Conservation (phyloP, 2,888 invertebrate species). For the Oegoconia quadripuncta region DNA sequence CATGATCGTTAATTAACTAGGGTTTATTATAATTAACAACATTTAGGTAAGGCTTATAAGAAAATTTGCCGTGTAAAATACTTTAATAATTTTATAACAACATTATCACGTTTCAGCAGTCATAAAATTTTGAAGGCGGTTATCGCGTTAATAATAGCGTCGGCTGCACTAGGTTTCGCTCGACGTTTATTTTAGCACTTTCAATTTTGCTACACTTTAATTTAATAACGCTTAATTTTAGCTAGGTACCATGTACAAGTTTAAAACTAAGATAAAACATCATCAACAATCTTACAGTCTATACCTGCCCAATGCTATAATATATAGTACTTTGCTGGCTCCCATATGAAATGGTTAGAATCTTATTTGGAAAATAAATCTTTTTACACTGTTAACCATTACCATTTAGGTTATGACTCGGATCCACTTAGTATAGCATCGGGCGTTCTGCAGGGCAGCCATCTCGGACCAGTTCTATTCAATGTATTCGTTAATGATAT, state of each 20-base stretch:
- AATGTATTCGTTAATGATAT: too few relatives aligned
- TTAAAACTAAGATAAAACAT: slow-evolving; percentile 4
- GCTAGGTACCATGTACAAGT: slow-evolving; percentile 2
- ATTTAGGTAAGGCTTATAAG: too few relatives aligned
- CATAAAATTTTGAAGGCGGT: slow-evolving; percentile 13
- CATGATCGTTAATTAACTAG: too few relatives aligned
- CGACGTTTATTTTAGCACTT: slow-evolving; percentile 8
- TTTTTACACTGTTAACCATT: too few relatives aligned
- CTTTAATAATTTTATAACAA: slow-evolving; percentile 7
- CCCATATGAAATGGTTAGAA: too few relatives aligned
- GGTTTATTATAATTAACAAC: too few relatives aligned
- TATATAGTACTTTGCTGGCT: background rate
- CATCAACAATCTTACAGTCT: background rate
- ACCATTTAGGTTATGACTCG: too few relatives aligned
- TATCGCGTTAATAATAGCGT: slow-evolving; percentile 11
- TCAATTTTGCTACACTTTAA: slow-evolving; percentile 14
- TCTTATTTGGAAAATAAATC: too few relatives aligned
- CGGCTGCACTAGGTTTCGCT: slow-evolving; percentile 2
- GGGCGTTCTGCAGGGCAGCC: too few relatives aligned
- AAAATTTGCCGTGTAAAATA: too few relatives aligned
- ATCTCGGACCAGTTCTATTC: too few relatives aligned
- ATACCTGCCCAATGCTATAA: background rate
- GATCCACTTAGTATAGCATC: too few relatives aligned
- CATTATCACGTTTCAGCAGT: slow-evolving; percentile 14
- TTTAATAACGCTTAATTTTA: slow-evolving; percentile 14